Evolutionary conservation across 2,113 vertebrate genomes (phyloP).

Genomic region (Euleptes europaea): DNA sequence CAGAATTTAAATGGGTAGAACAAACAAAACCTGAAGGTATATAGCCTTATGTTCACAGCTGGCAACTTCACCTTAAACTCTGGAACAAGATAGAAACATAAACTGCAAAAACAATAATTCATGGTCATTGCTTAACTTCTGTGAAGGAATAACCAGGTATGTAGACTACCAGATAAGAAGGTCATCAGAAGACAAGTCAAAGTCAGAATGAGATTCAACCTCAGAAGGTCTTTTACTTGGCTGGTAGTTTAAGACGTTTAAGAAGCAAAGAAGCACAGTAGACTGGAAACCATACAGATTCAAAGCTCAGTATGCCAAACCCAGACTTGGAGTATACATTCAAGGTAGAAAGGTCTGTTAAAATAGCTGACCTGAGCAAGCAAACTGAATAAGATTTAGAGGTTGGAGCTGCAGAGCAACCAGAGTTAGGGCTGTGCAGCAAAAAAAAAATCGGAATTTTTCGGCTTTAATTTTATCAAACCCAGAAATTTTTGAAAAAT

Average conservation of each 20-base stretch:
- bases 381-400: too few species aligned
- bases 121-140: not conserved
- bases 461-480: too few species aligned
- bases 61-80: conserved; percentile 42
- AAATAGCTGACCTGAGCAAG: too few species aligned
- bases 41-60: conserved; percentile 35
- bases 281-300: not conserved
- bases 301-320: too few species aligned
- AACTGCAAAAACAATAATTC: conserved; percentile 23
- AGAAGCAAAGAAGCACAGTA: not conserved
- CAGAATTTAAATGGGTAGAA: conserved; percentile 64
- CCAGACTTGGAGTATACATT: not conserved
- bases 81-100: conserved; percentile 41
- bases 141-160: not conserved
- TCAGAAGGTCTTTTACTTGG: not conserved
- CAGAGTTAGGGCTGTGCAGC: too few species aligned
- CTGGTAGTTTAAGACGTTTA: not conserved
- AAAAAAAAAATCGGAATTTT: too few species aligned
- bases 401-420: not conserved
- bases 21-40: conserved; percentile 28
- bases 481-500: too few species aligned
- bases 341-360: not conserved
- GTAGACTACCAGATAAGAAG: not conserved
- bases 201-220: not conserved
- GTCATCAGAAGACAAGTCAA: not conserved